phyloP scores from a whole-genome alignment of 2,113 vertebrate species.

The Phalacrocorax pelagicus region DNA sequence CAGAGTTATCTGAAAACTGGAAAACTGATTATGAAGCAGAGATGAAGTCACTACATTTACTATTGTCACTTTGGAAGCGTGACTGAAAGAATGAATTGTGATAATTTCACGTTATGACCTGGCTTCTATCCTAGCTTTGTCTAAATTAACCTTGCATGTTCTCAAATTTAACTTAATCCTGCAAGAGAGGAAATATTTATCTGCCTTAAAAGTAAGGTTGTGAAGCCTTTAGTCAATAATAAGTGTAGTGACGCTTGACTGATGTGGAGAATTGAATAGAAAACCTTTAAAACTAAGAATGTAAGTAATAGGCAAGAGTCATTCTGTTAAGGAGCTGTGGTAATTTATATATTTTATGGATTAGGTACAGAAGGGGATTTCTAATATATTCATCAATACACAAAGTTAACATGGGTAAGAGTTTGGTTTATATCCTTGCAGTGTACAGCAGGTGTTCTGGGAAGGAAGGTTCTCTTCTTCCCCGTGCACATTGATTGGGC shows the following conservation, averaged over 20 bases:
- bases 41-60: not conserved
- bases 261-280: not conserved
- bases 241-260: not conserved
- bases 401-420: not conserved
- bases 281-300: not conserved
- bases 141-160: not conserved
- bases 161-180: not conserved
- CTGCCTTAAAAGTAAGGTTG: not conserved
- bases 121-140: not conserved
- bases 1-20: not conserved
- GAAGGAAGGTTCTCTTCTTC: not conserved
- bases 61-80: not conserved
- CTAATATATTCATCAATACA: not conserved
- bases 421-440: not conserved
- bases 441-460: not conserved
- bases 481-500: fast-evolving
- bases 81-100: not conserved
- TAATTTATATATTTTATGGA: not conserved
- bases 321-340: not conserved
- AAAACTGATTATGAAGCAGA: not conserved
- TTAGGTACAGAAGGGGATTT: not conserved
- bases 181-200: not conserved
- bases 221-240: not conserved
- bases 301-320: not conserved
- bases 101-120: not conserved